Evolutionary conservation across 1,140 invertebrate species (phyloP).

Genomic region (Anoplolepis gracilipes): DNA sequence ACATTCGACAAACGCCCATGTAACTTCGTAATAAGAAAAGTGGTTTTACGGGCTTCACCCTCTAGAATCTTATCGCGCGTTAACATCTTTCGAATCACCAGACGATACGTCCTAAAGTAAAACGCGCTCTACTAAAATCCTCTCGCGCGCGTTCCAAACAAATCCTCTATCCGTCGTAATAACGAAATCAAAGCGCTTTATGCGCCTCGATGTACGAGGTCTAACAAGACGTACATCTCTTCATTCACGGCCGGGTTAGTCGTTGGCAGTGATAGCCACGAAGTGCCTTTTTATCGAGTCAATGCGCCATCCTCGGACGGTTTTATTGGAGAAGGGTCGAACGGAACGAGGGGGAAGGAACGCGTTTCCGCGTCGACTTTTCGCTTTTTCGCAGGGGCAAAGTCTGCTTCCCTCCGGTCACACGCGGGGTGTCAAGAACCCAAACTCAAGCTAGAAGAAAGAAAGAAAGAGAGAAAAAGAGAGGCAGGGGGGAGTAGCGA

Average conservation of each 20-base stretch:
- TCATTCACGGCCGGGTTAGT: conserved; percentile 59
- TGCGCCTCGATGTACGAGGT: neutral
- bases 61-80: neutral
- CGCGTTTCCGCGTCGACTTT: conserved; percentile 63
- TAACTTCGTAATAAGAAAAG: neutral
- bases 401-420: conserved; percentile 15
- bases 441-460: conserved; percentile 10
- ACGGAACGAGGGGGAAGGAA: conserved; percentile 31
- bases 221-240: conserved; percentile 71
- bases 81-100: conserved; percentile 9
- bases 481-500: neutral
- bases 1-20: neutral
- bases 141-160: neutral
- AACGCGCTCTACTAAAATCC: conserved; percentile 44
- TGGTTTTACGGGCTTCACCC: neutral
- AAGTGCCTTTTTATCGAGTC: conserved; percentile 79
- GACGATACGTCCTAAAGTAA: conserved; percentile 20
- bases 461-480: too few species aligned
- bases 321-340: conserved; percentile 74
- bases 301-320: conserved; percentile 68
- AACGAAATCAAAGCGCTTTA: conserved; percentile 45
- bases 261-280: conserved; percentile 73
- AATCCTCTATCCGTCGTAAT: conserved; percentile 44
- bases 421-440: neutral
- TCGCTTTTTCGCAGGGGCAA: conserved; percentile 67